phyloP scores from a whole-genome alignment of 2,797 vertebrate species.

The Heliangelus exortis region DNA sequence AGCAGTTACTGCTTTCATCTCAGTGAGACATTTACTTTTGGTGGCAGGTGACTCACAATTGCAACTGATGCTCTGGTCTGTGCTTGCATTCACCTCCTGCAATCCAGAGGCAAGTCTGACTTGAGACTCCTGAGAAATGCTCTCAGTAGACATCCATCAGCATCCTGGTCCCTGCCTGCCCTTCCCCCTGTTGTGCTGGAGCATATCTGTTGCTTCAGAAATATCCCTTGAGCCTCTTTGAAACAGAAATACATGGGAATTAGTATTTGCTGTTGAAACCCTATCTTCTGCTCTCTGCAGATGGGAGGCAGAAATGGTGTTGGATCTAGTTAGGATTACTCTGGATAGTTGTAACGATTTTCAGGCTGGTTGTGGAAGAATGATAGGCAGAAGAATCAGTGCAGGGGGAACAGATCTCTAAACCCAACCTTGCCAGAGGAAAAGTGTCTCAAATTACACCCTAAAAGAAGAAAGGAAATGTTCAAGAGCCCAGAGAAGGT shows the following conservation, averaged over 20 bases:
- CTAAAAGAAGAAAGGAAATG: background rate
- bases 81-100: background rate
- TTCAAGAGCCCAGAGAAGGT: background rate
- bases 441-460: background rate
- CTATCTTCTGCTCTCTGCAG: background rate
- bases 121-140: background rate
- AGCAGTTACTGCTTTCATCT: background rate
- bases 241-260: background rate
- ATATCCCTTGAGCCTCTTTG: background rate
- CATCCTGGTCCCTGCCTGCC: background rate
- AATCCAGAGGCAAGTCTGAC: background rate
- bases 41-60: background rate
- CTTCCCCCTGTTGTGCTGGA: background rate
- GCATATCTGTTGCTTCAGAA: background rate
- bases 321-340: background rate
- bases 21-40: fast-evolving
- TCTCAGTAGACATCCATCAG: background rate
- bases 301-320: background rate
- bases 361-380: background rate
- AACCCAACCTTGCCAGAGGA: background rate
- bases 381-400: background rate
- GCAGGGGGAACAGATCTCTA: background rate
- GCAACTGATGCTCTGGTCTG: background rate
- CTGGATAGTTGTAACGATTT: background rate
- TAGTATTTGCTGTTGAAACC: background rate